Evolutionary conservation across 2,888 invertebrate species (phyloP), one percentile per base, ranked within the genome.

Genomic region (Unio pictorum): DNA sequence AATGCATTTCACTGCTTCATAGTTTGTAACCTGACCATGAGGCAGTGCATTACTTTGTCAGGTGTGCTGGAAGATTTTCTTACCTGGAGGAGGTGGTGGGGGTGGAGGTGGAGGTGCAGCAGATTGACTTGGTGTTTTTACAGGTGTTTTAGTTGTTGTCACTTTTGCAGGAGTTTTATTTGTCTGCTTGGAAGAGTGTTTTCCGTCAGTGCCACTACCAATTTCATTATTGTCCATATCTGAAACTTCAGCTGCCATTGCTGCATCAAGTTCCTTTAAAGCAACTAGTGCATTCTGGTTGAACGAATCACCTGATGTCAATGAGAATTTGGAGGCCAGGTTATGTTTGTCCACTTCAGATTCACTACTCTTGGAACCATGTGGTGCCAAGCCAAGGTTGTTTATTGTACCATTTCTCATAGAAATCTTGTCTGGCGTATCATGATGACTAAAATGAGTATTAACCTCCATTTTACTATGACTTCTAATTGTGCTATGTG

Each of bases 221-320:
- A n/a, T 63, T 68, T 18, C 61, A n/a, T 34, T 67, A 7, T 69
- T 66, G 26, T 84, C 81, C 7, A 77, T 68, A 61, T 81, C 82
- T 5, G 80, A 75, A 1, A 80, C 80, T 66, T 85, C 87, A 11
- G 83, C 82, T 23, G 86, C 88, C 71, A 88, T 85, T 17, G 84
- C 88, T 65, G 86, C 88, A 73, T 89, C 88, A 34, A 89, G 79
- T 65, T 87, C 86, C 71, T 86, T 81, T n/a, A 89, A 67, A 4
- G 86, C 87, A 61, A 81, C 81, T 77, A 85, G 70, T 4, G 86
- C 87, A 61, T 81, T 81, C 34, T 76, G 71, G 69, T 87, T 86
- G 68, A 84, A 84, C 15, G 86, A 84, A 64, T 80, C 82, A 17
- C 79, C 79, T 64, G 78, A 70, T 3, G 15, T 45, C 45, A 45